Base-by-base conservation (phyloP, 1,140 invertebrate species). In the Agrilus planipennis region DNA sequence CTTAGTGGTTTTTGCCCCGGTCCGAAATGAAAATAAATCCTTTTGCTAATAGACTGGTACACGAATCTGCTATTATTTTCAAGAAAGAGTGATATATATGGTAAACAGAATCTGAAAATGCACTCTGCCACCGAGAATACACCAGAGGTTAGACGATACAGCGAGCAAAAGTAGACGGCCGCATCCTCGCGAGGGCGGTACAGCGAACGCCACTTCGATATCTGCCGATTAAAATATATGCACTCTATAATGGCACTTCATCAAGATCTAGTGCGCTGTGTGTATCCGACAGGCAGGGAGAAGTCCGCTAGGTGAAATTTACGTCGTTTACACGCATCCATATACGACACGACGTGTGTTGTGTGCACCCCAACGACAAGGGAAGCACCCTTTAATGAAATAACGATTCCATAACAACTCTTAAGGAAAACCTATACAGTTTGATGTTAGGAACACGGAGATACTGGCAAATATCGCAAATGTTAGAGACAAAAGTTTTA, bases 31-130 rank as follows among this genome's bases (percentile, higher is more conserved):
- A 66, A 66, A 66, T 65, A 66, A 66, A 66, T 66, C 58, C 63
- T 56, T 62, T 60, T 63, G 56, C 61, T 66, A 66, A 66, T 66
- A 64, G 62, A 63, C 62, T 56, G 60, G 47, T 65, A 66, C 64
- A 66, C 57, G 64, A 62, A 63, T 66, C 55, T 53, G 64, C 64
- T 66, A 65, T 66, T 64, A 64, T 66, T 66, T 62, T 55, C 58
- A 56, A 65, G 61, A 53, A 64, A 63, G 42, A 44, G 34, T 44
- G 42, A 44, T 44, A 44, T 59, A 58, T 55, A 59, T 59, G 61
- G 61, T 65, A 64, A 63, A 65, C 57, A 62, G 62, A 57, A 63
- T 61, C 61, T 52, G 58, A 62, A 57, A 63, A 62, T 64, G 62
- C 62, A 64, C 62, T 64, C 55, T 51, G 45, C 34, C 34, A 27